Percentiles rank a stretch among this genome's conserved stretches.
Evolutionary conservation across 2,888 invertebrate genomes (phyloP).

Genomic region (Strigamia maritima): DNA sequence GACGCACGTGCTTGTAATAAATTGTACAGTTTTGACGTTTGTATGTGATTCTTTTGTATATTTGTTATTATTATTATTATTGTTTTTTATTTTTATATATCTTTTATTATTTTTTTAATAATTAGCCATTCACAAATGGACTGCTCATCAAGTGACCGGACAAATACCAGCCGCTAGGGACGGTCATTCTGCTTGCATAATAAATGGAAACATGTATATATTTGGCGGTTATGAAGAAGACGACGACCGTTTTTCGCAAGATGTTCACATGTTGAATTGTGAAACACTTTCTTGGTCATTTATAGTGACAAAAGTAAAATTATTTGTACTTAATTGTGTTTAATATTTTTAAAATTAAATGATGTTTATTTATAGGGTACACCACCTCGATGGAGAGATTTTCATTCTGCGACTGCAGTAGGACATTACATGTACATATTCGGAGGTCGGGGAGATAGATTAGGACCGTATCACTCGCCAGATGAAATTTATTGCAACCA

Average conservation of each 20-base stretch:
- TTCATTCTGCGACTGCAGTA: slow-evolving; percentile 79
- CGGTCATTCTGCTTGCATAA: slow-evolving; percentile 84
- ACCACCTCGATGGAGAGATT: slow-evolving; percentile 74
- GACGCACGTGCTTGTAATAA: slow-evolving; percentile 76
- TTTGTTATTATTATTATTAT: background rate
- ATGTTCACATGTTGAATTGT: slow-evolving; percentile 71
- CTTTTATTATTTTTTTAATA: slow-evolving; percentile 47
- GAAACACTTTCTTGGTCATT: slow-evolving; percentile 66
- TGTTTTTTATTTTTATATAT: too few species aligned
- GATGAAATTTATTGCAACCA: slow-evolving; percentile 75
- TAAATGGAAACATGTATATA: slow-evolving; percentile 75
- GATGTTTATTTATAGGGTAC: slow-evolving; percentile 56
- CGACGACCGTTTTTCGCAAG: slow-evolving; percentile 73
- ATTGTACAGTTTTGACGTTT: slow-evolving; percentile 76
- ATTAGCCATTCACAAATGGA: slow-evolving; percentile 52
- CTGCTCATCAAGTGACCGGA: slow-evolving; percentile 56
- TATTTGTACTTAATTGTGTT: background rate
- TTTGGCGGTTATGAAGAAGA: slow-evolving; percentile 90
- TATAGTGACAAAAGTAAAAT: slow-evolving; percentile 46
- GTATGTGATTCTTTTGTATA: slow-evolving; percentile 49
- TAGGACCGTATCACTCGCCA: slow-evolving; percentile 62
- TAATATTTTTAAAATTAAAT: background rate
- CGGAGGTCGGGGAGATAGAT: slow-evolving; percentile 78
- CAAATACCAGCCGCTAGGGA: slow-evolving; percentile 76
- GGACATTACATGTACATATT: slow-evolving; percentile 80